Evolutionary conservation across 2,113 vertebrate species (phyloP).

Genomic region (Myotis yumanensis): DNA sequence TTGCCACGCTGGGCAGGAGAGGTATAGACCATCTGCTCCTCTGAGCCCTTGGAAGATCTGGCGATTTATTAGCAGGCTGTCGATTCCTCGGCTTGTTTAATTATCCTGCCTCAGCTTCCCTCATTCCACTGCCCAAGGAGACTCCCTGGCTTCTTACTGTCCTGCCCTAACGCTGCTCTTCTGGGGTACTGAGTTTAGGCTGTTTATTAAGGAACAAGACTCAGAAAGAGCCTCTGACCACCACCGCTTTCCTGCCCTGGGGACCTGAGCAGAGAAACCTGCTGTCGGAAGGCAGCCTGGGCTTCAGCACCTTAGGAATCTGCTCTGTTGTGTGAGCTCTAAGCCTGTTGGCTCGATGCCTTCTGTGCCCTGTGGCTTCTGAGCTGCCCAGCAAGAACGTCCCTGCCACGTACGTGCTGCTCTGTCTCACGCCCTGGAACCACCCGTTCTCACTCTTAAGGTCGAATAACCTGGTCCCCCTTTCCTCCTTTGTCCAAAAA

Average conservation of each 20-base stretch:
- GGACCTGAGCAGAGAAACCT: background rate
- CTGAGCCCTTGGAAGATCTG: background rate
- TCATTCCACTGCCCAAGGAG: background rate
- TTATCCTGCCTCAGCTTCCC: background rate
- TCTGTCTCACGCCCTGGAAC: background rate
- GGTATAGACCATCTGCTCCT: background rate
- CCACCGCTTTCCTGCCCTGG: background rate
- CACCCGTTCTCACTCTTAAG: background rate
- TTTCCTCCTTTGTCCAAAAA: background rate
- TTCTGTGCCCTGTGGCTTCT: background rate
- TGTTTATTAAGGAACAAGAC: background rate
- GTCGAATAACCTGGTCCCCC: background rate
- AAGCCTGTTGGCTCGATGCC: background rate
- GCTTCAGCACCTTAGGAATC: background rate
- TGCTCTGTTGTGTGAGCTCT: too few species aligned
- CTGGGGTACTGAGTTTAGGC: background rate
- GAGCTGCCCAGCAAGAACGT: background rate
- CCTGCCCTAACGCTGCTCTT: background rate
- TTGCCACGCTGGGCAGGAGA: background rate
- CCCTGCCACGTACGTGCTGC: background rate
- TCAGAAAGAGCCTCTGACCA: background rate
- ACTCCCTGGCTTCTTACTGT: background rate
- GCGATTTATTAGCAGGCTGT: background rate
- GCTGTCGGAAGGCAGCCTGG: background rate
- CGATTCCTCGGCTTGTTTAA: background rate